Conservation (phyloP, 2,797 vertebrate species). For the Enteromius mattozi region DNA sequence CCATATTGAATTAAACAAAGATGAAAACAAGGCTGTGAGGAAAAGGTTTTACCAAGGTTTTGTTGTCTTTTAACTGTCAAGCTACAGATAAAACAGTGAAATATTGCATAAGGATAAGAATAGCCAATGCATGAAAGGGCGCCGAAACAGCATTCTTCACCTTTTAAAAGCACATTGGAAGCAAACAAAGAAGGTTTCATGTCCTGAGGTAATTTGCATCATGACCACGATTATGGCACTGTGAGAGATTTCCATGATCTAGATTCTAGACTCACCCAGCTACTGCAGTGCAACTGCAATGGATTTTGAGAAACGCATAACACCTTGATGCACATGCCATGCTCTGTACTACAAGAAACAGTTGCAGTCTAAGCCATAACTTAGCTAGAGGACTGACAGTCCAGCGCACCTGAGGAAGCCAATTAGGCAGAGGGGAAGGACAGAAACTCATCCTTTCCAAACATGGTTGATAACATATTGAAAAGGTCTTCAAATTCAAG, state of each 20-base stretch:
- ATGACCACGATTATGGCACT: background rate
- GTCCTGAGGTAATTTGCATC: background rate
- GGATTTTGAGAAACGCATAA: background rate
- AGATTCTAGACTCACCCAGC: background rate
- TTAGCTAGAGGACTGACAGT: slow-evolving; percentile 7
- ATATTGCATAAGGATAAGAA: background rate
- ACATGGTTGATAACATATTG: slow-evolving; percentile 14
- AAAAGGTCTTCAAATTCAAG: slow-evolving; percentile 18
- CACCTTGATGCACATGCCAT: background rate
- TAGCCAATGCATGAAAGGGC: background rate
- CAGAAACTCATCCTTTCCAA: slow-evolving; percentile 19
- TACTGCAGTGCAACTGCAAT: background rate
- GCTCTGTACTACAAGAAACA: slow-evolving; percentile 3
- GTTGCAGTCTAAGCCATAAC: slow-evolving; percentile 1
- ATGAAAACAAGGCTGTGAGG: background rate
- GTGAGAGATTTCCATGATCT: slow-evolving; percentile 10
- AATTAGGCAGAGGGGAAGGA: slow-evolving; percentile 48
- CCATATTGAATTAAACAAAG: background rate
- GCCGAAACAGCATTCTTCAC: background rate
- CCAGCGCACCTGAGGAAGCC: slow-evolving; percentile 25
- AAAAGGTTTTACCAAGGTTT: background rate
- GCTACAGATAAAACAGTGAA: background rate
- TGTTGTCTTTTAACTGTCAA: background rate
- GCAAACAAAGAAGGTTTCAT: background rate
- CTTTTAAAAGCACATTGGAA: background rate